These are phyloP conservation scores for Pterophyllum scalare DNA, from an alignment of 2,113 vertebrate genomes.

Conservation along the genomic window DNA sequence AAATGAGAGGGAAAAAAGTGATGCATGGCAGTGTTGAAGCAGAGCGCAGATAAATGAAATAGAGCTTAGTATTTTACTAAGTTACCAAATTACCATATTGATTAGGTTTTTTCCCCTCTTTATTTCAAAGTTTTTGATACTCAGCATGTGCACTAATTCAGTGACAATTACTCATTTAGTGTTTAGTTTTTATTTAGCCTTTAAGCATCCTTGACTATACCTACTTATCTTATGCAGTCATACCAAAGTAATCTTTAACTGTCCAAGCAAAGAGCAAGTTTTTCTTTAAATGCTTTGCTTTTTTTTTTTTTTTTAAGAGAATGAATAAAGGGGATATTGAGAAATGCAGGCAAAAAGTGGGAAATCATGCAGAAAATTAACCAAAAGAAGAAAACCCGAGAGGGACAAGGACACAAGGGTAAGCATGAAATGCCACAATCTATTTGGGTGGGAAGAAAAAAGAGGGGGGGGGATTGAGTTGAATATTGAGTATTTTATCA, in stretches of 20 bases:
- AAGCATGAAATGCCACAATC: neutral
- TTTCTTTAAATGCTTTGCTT: neutral
- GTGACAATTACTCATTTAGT: neutral
- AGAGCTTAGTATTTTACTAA: neutral
- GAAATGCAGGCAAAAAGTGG: constrained; percentile 3
- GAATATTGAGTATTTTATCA: neutral
- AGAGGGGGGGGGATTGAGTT: fast-evolving
- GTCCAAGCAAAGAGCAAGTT: neutral
- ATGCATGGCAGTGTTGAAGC: neutral
- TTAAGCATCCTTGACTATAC: neutral
- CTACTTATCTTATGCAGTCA: neutral
- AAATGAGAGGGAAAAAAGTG: neutral
- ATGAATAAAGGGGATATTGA: neutral
- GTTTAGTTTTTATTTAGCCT: neutral
- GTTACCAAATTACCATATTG: neutral
- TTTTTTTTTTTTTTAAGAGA: neutral
- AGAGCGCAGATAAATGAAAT: neutral
- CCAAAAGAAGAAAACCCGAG: neutral
- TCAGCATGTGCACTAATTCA: neutral
- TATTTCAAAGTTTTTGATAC: neutral
- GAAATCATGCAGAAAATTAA: neutral
- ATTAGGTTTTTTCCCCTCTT: neutral
- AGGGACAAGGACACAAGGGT: constrained; percentile 1
- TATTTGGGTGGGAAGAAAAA: constrained; percentile 20
- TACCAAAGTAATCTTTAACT: neutral